phyloP scores from a whole-genome alignment of 2,113 vertebrate genomes.

The Malurus alboscapulatus region DNA sequence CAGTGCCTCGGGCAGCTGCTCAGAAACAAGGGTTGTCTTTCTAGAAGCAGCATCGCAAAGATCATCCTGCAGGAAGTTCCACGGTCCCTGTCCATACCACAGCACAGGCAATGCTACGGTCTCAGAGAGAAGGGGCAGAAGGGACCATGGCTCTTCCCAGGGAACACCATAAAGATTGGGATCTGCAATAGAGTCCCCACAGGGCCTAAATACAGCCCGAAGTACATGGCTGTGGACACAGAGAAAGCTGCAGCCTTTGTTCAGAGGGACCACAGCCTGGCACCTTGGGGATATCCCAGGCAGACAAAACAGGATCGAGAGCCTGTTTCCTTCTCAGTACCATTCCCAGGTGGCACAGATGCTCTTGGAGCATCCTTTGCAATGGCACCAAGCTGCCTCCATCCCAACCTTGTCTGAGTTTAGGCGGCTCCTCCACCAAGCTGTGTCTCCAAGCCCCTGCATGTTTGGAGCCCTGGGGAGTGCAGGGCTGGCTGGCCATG shows the following conservation, averaged over 20 bases:
- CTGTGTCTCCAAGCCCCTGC: rapidly evolving
- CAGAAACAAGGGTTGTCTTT: background rate
- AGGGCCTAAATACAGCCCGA: background rate
- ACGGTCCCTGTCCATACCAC: background rate
- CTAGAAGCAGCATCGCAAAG: background rate
- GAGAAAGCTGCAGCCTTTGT: background rate
- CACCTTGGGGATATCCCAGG: background rate
- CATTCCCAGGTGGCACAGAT: background rate
- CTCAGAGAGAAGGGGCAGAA: background rate
- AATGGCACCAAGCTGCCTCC: background rate
- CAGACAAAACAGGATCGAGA: background rate
- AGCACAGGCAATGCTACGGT: rapidly evolving
- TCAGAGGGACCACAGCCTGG: background rate
- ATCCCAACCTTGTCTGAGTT: background rate
- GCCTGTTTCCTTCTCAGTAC: background rate
- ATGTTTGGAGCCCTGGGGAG: background rate
- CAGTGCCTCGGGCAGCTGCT: background rate
- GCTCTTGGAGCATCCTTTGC: background rate
- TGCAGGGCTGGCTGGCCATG: rapidly evolving
- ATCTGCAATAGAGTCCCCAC: background rate
- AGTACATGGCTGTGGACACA: rapidly evolving
- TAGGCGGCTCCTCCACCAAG: background rate
- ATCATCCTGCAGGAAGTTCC: background rate
- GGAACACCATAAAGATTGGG: background rate
- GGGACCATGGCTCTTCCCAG: background rate